Conservation (phyloP, 2,113 vertebrate genomes). For the Tympanuchus pallidicinctus region DNA sequence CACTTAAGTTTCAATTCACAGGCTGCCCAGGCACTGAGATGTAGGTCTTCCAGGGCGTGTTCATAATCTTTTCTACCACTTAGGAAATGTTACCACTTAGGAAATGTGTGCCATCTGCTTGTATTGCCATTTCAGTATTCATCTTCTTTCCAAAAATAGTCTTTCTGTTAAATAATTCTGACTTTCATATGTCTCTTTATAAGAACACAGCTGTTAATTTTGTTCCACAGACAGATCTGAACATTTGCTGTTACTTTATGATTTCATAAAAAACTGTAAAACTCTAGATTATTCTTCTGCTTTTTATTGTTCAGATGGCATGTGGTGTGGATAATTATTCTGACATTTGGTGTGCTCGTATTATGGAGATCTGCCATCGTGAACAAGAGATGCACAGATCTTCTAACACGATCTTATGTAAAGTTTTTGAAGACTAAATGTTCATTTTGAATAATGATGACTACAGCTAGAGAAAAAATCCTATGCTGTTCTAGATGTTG, state of each 20-base stretch:
- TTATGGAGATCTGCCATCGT: rapidly evolving
- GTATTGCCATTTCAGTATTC: not conserved
- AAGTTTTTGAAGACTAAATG: not conserved
- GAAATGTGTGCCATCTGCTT: slow-evolving; percentile 25
- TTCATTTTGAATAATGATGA: not conserved
- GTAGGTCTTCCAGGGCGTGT: not conserved
- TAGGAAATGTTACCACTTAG: not conserved
- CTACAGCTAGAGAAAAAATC: not conserved
- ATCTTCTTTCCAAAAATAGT: slow-evolving; percentile 12
- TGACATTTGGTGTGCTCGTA: not conserved
- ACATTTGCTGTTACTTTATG: not conserved
- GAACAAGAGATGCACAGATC: not conserved
- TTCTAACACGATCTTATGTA: not conserved
- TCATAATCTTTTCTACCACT: slow-evolving; percentile 8
- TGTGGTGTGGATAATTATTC: not conserved
- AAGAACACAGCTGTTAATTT: not conserved
- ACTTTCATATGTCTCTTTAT: slow-evolving; percentile 9
- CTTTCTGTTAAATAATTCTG: slow-evolving; percentile 28
- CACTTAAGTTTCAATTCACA: not conserved
- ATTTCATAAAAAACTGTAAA: not conserved
- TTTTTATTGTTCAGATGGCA: not conserved
- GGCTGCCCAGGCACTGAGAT: not conserved
- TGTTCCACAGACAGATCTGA: not conserved
- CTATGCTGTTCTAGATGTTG: not conserved
- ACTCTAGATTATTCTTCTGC: not conserved